These are phyloP conservation scores for Diadema setosum DNA, from an alignment of 35 echinoderm and acorn worm species.

Conservation along the genomic window DNA sequence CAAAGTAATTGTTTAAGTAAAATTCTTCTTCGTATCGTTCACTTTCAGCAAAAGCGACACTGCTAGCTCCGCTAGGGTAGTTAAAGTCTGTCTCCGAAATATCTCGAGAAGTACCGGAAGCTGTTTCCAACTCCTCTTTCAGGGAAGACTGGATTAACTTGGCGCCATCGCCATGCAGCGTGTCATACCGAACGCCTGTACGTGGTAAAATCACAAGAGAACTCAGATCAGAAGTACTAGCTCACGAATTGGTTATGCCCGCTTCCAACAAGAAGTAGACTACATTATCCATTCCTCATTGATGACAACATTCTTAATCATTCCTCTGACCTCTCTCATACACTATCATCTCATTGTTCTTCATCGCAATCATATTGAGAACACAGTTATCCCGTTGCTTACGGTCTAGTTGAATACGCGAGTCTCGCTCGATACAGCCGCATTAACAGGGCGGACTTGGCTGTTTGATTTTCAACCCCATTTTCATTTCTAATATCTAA, in stretches of 20 bases:
- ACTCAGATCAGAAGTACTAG: background rate
- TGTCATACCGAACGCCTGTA: background rate
- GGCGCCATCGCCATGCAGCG: background rate
- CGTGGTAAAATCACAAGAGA: background rate
- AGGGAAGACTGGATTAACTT: background rate
- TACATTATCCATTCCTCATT: too few relatives aligned
- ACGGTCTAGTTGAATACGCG: too few relatives aligned
- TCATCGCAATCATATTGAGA: too few relatives aligned
- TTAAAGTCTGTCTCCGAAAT: background rate
- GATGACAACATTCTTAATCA: too few relatives aligned
- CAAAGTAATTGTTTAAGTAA: slow-evolving; percentile 8
- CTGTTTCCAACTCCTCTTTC: background rate
- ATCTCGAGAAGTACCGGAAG: background rate
- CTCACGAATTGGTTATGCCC: background rate
- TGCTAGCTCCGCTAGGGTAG: background rate
- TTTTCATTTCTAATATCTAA: too few relatives aligned
- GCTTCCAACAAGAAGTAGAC: background rate
- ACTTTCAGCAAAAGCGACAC: background rate
- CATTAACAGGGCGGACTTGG: too few relatives aligned
- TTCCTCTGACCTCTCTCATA: too few relatives aligned
- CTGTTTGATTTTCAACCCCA: too few relatives aligned
- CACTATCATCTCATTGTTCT: too few relatives aligned
- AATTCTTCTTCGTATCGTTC: background rate
- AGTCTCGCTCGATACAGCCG: too few relatives aligned
- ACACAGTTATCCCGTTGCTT: too few relatives aligned